Conservation (phyloP, 2,888 invertebrate species). For the Plemyria rubiginata region DNA sequence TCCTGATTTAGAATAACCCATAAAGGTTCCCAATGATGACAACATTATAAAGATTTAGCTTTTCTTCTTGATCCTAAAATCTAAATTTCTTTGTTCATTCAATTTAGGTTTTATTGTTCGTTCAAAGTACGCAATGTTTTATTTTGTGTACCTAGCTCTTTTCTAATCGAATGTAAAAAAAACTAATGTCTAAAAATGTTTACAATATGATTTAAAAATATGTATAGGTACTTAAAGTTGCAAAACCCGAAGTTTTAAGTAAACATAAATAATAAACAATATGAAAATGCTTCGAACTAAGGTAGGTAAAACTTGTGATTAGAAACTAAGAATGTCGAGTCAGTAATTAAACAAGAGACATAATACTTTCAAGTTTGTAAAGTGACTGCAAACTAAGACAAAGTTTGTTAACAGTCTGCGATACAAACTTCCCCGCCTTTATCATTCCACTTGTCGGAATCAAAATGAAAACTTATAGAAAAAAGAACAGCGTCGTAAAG, state of each 20-base stretch:
- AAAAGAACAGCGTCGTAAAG: neutral
- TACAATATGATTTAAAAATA: too few relatives aligned
- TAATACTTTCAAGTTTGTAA: slow-evolving; percentile 9
- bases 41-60: too few relatives aligned
- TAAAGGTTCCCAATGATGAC: neutral
- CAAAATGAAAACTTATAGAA: neutral
- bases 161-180: too few relatives aligned
- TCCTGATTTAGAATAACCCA: slow-evolving; percentile 2
- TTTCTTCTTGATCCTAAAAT: too few relatives aligned
- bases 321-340: neutral
- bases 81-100: too few relatives aligned
- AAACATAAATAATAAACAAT: neutral
- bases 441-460: neutral
- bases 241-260: neutral
- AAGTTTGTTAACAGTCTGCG: slow-evolving; percentile 4
- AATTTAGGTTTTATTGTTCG: too few relatives aligned
- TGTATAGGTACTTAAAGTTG: too few relatives aligned
- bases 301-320: neutral
- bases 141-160: too few relatives aligned
- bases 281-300: neutral
- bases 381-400: neutral
- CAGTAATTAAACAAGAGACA: slow-evolving; percentile 3
- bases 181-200: too few relatives aligned
- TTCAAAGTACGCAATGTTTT: too few relatives aligned
- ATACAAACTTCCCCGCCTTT: neutral